A percentile compares a stretch with the other conserved stretches of the same genome.
Conservation (phyloP, 2,797 vertebrate genomes). For the Sebastes matsubarae region DNA sequence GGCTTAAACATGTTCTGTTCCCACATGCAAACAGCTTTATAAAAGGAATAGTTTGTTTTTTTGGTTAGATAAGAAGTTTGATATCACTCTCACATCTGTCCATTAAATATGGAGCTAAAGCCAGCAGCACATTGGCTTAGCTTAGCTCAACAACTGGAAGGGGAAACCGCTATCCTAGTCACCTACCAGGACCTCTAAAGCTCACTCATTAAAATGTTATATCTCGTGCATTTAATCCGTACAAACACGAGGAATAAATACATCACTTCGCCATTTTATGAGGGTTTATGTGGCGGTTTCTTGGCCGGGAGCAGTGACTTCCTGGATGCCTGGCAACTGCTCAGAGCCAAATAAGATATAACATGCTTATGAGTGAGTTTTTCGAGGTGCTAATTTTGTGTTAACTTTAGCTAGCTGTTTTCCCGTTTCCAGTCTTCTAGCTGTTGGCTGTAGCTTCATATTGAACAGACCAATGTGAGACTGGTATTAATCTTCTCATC, state of each 20-base stretch:
- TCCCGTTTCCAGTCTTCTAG: too few relatives aligned
- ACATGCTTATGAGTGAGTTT: too few relatives aligned
- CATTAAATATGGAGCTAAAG: background rate
- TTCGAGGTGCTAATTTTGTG: too few relatives aligned
- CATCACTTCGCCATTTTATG: background rate
- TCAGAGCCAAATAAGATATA: too few relatives aligned
- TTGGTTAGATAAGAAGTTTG: background rate
- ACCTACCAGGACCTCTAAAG: background rate
- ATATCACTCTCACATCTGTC: background rate
- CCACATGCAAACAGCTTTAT: background rate
- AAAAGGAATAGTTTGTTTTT: background rate
- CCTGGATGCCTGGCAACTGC: background rate
- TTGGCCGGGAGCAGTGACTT: background rate
- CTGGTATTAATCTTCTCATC: background rate
- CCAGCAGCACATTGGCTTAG: background rate
- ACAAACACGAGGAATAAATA: background rate
- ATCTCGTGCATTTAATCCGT: background rate
- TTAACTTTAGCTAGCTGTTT: too few relatives aligned
- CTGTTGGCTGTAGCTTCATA: too few relatives aligned
- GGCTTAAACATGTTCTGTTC: background rate
- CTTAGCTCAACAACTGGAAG: background rate
- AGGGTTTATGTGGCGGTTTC: background rate
- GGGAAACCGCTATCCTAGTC: background rate
- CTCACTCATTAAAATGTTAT: background rate
- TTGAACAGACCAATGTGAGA: background rate